Conservation (phyloP, 2,113 vertebrate species). For the Pelusios castaneus region DNA sequence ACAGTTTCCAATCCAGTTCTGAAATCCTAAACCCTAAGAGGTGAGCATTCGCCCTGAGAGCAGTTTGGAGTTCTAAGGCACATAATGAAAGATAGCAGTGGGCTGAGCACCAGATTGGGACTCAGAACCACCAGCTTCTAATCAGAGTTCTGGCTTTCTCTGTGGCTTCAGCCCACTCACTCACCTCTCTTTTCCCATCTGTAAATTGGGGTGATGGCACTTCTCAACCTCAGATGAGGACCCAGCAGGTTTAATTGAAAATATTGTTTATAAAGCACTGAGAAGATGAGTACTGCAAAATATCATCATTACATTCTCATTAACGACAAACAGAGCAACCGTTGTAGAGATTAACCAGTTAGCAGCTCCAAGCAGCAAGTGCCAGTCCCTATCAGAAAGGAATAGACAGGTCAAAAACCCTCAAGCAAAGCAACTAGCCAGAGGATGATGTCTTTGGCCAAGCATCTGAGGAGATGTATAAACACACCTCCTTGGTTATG, state of each 20-base stretch:
- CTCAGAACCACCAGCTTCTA: not conserved
- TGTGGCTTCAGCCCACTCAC: not conserved
- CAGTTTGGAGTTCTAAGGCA: not conserved
- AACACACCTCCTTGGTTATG: not conserved
- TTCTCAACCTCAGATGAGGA: not conserved
- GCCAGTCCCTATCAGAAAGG: not conserved
- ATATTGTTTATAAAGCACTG: not conserved
- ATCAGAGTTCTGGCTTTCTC: not conserved
- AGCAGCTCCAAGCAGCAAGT: not conserved
- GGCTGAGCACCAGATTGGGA: not conserved
- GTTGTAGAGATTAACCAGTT: not conserved
- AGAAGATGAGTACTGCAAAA: not conserved
- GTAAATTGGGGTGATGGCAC: not conserved
- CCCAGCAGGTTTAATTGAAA: not conserved
- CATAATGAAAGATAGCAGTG: not conserved
- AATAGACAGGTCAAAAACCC: not conserved
- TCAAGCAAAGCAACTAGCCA: not conserved
- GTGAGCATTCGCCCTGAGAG: not conserved
- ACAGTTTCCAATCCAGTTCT: no score
- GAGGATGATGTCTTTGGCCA: not conserved
- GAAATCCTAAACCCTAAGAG: not conserved
- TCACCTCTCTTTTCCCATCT: not conserved
- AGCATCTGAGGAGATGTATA: not conserved
- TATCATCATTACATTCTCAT: not conserved
- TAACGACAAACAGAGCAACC: not conserved